Percentiles rank a stretch among this genome's conserved stretches.
Conservation (phyloP, 2,113 vertebrate species). For the Zosterops hypoxanthus region DNA sequence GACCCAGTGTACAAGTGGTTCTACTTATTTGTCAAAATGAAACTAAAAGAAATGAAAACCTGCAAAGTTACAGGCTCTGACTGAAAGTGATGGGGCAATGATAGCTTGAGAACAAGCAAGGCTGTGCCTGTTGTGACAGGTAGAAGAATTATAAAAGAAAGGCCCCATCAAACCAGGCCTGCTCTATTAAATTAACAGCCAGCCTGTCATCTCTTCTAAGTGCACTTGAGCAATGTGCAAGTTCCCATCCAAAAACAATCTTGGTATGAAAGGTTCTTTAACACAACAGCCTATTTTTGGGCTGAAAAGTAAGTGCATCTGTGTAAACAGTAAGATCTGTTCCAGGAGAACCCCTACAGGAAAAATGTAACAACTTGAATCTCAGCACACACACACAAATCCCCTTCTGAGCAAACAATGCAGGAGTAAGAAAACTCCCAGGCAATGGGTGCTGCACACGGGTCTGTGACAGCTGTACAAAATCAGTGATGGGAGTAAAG, state of each 20-base stretch:
- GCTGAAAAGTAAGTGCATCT: neutral
- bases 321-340: neutral
- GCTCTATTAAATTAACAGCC: too few relatives aligned
- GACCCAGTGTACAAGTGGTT: neutral
- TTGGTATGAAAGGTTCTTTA: too few relatives aligned
- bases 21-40: neutral
- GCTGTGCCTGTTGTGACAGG: neutral
- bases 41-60: neutral
- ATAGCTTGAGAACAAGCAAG: rapidly evolving
- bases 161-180: neutral
- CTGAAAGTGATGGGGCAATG: neutral
- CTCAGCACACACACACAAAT: neutral
- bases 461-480: neutral
- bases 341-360: neutral
- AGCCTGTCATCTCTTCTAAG: too few relatives aligned
- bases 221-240: too few relatives aligned
- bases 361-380: neutral
- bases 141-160: neutral
- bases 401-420: neutral
- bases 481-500: neutral
- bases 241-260: too few relatives aligned
- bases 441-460: neutral
- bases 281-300: neutral
- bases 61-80: neutral
- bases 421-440: neutral